Evolutionary conservation across 1,140 invertebrate species (phyloP), one percentile per base, ranked within the genome.

Genomic region (Grapholita molesta): DNA sequence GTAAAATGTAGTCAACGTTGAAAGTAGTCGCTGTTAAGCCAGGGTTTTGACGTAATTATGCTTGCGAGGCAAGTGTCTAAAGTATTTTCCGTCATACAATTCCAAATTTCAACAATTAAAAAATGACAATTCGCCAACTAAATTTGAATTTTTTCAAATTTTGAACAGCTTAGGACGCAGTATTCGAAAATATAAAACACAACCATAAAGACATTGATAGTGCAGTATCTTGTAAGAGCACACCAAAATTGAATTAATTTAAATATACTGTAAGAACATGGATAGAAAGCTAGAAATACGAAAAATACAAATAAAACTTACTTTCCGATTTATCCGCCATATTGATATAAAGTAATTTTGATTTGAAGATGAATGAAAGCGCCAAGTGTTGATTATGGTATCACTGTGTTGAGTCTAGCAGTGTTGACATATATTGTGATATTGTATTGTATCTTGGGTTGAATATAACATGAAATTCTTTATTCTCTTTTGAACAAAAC

Each of bases 291-390:
- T 74, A 70, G 64, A 70, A 79, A 76, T 64, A 61, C 66, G 52
- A 65, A 67, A 25, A 42, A 61, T 64, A 73, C 84, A 90, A 91
- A 88, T 79, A 85, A 90, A 87, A 95, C 94, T 95, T 93, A 95
- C 94, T 95, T 95, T 95, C 94, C 93, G 94, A 94, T 93, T 93
- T 92, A 93, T 95, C 94, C 93, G 95, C 95, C 95, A 96, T 96
- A 92, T 95, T 95, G 94, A 93, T 92, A 90, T 93, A 82, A 66
- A 86, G 86, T 87, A 84, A 83, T 85, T 85, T 85, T 76, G 80
- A 85, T 86, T 89, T 86, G 80, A 89, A 88, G 82, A 85, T 70
- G 83, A 87, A 78, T 71, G 83, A 87, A 78, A 89, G 87, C 88
- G 89, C 88, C 88, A 91, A 89, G 77, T 72, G 38, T 42, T 69